Conservation (phyloP, 2,113 vertebrate species). For the Mohoua ochrocephala region DNA sequence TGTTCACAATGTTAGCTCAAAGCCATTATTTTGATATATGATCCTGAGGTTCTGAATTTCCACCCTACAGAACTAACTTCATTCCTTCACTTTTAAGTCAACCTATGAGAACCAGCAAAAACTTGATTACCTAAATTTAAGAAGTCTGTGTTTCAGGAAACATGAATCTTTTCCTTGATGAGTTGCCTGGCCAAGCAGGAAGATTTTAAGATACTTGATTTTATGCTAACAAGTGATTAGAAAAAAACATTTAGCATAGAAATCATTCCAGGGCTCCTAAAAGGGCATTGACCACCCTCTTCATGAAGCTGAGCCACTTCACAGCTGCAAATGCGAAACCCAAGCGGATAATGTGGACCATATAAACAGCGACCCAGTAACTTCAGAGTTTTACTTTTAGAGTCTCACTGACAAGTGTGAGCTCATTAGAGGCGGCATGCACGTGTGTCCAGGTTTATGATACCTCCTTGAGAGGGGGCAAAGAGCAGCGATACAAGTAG, state of each 20-base stretch:
- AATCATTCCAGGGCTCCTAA: neutral
- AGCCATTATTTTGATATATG: neutral
- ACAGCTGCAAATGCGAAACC: neutral
- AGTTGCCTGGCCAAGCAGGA: neutral
- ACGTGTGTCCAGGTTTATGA: neutral
- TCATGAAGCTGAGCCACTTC: neutral
- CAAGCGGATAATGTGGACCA: neutral
- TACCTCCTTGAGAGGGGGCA: neutral
- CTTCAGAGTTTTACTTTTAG: neutral
- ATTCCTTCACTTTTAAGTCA: neutral
- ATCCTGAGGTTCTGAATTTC: neutral
- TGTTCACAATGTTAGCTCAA: neutral
- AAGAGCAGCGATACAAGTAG: accelerated
- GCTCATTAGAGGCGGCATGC: neutral
- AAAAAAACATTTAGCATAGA: neutral
- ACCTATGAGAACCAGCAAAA: neutral
- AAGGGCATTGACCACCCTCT: neutral
- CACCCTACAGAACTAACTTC: neutral
- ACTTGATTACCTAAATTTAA: neutral
- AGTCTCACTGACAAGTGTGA: neutral
- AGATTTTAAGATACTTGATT: neutral
- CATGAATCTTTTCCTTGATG: neutral
- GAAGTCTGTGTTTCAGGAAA: neutral
- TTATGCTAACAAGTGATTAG: neutral
- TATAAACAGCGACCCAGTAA: neutral